These are phyloP conservation scores for Mantis religiosa DNA, from an alignment of 2,888 invertebrate species.

Conservation along the genomic window DNA sequence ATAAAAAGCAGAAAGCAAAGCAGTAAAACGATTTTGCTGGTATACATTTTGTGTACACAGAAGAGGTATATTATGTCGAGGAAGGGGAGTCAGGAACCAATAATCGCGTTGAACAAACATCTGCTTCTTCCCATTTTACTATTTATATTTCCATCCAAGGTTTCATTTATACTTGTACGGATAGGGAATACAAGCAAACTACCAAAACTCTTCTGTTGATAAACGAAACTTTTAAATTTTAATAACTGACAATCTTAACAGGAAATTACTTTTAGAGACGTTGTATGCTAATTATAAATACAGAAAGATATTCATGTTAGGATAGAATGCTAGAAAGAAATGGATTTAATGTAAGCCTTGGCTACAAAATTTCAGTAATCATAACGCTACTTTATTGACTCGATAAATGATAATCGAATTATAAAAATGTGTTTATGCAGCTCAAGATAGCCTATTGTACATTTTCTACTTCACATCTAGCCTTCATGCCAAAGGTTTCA, in stretches of 20 bases:
- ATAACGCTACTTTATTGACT: no score
- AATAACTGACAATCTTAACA: neutral
- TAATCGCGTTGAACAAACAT: conserved; percentile 5
- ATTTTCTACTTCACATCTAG: no score
- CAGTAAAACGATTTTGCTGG: neutral
- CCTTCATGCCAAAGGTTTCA: no score
- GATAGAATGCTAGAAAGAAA: no score
- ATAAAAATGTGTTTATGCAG: no score
- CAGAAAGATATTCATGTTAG: neutral
- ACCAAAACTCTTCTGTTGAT: neutral
- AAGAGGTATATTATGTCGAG: neutral
- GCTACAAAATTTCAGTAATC: no score
- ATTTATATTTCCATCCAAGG: neutral
- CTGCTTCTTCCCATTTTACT: neutral
- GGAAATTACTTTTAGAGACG: neutral
- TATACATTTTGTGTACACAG: neutral
- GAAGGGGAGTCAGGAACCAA: neutral
- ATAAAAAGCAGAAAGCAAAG: neutral
- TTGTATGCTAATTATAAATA: neutral
- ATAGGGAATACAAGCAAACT: neutral
- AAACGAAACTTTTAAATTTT: neutral
- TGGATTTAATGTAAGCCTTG: no score
- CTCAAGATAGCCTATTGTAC: no score
- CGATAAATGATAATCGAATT: no score
- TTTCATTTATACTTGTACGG: neutral